phyloP scores from a whole-genome alignment of 2,113 vertebrate genomes.

The Erythrolamprus reginae region DNA sequence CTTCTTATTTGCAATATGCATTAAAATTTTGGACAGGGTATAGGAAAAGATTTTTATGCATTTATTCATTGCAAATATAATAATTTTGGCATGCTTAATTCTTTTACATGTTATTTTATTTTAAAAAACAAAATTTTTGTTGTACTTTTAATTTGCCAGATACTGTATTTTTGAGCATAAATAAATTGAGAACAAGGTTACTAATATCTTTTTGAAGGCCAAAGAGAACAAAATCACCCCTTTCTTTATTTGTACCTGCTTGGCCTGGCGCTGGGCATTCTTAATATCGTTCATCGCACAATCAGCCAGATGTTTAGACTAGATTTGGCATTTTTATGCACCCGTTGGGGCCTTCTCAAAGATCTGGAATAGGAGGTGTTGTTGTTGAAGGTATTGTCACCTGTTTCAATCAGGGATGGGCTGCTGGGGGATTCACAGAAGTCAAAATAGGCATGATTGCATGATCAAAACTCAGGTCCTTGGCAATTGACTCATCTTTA shows the following conservation, averaged over 20 bases:
- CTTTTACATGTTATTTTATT: background rate
- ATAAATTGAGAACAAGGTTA: background rate
- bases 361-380: background rate
- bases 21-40: background rate
- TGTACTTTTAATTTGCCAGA: background rate
- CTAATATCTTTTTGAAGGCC: background rate
- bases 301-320: background rate
- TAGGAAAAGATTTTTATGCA: background rate
- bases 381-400: background rate
- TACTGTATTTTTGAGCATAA: background rate
- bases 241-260: background rate
- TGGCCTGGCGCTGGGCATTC: background rate
- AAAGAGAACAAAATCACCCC: background rate
- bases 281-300: background rate
- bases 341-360: background rate
- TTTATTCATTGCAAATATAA: slow-evolving; percentile 2
- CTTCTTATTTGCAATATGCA: slow-evolving; percentile 2
- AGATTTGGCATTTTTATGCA: background rate
- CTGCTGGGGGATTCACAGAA: background rate
- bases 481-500: background rate
- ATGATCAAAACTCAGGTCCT: background rate
- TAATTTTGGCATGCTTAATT: background rate
- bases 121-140: background rate
- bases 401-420: background rate
- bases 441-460: background rate